Base-by-base conservation (phyloP, 2,888 invertebrate genomes). In the Drosophila hamatofila region DNA sequence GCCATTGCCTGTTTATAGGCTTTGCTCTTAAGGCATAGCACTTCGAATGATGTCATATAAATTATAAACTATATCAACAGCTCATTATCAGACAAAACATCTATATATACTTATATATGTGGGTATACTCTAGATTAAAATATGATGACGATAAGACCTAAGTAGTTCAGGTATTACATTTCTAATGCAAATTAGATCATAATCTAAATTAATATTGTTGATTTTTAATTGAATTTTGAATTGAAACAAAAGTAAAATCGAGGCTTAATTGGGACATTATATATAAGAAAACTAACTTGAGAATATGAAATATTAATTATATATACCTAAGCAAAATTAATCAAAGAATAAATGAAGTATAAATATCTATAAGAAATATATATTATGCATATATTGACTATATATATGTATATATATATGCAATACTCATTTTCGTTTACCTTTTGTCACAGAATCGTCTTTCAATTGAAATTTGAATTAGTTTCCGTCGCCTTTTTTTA, bases 401-500 rank as follows among this genome's bases (percentile, higher is more conserved):
- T 46, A 46, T 9, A 25, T 25, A 16, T 46, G 1, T 9, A 25
- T 25, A 16, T 46, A 1, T 25, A 16, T 25, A 18, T 21, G 12
- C 21, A 48, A 18, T 14, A 18, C 8, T 14, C 14, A 16, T 12
- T 41, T 52, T 12, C 27, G 18, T 8, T 3, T 44, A 16, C 12
- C 11, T 41, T 54, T 14, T 12, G 18, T 39, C 21, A 5, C 16
- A 21, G 30, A 44, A n/a, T 52, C 46, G 4, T 23, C 5, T 58
- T 58, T 55, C 48, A 30, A 52, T 41, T 30, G 27, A 7, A 35
- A 33, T 12, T 12, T 21, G 33, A 52, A 39, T 21, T 39, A 48
- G 46, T 16, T 12, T 18, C 14, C 42, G n/a, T 18, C 51, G 14
- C 23, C 27, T 52, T 30, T 63, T 46, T 30, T 63, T 46, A 48